A percentile compares a stretch with the other conserved stretches of the same genome.
These are phyloP conservation scores for Hycleus cichorii DNA, from an alignment of 1,140 invertebrate species.

Conservation along the genomic window DNA sequence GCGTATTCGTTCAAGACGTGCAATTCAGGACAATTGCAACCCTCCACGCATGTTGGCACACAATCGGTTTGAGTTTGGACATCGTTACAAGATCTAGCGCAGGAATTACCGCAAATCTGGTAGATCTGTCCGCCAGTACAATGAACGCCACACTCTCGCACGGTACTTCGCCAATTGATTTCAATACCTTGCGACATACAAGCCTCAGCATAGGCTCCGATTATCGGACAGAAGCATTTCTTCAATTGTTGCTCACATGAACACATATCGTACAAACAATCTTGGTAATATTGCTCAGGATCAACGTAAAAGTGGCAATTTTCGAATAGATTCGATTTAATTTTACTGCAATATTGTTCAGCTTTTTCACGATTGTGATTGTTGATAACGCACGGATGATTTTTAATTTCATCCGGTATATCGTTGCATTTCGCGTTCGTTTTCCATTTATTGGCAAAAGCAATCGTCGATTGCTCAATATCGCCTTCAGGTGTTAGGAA, in stretches of 20 bases:
- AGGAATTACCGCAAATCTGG: slow-evolving; percentile 70
- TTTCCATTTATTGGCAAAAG: slow-evolving; percentile 87
- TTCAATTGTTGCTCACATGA: slow-evolving; percentile 49
- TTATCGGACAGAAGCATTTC: slow-evolving; percentile 69
- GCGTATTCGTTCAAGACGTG: slow-evolving; percentile 61
- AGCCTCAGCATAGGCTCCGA: slow-evolving; percentile 71
- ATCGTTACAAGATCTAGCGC: slow-evolving; percentile 62
- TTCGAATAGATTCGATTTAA: slow-evolving; percentile 59
- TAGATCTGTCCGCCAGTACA: slow-evolving; percentile 73
- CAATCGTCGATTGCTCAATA: slow-evolving; percentile 61
- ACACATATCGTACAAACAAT: slow-evolving; percentile 83
- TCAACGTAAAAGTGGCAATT: slow-evolving; percentile 55
- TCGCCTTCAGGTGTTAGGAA: slow-evolving; percentile 81
- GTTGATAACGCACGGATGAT: slow-evolving; percentile 64
- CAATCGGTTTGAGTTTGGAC: slow-evolving; percentile 47
- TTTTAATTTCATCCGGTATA: slow-evolving; percentile 45
- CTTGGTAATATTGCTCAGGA: slow-evolving; percentile 65
- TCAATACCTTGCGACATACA: slow-evolving; percentile 60
- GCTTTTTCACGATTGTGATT: slow-evolving; percentile 60
- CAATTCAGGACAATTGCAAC: slow-evolving; percentile 77
- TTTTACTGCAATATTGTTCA: slow-evolving; percentile 60
- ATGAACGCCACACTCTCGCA: slow-evolving; percentile 69
- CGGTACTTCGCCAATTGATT: slow-evolving; percentile 70
- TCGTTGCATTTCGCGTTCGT: slow-evolving; percentile 63
- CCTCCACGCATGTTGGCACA: slow-evolving; percentile 68